phyloP scores from a whole-genome alignment of 2,888 invertebrate genomes.

The Oscheius sp. region DNA sequence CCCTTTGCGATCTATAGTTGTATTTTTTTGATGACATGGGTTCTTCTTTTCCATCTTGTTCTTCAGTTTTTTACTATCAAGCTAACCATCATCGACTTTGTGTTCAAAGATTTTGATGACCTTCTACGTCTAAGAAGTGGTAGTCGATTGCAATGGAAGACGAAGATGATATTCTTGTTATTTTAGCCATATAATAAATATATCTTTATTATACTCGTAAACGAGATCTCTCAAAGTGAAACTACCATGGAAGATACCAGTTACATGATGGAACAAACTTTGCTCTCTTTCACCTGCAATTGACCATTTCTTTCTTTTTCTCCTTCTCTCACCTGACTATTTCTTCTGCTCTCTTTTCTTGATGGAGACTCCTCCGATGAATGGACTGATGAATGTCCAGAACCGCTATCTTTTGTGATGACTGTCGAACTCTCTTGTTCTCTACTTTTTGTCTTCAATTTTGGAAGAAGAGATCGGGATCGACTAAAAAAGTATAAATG shows the following conservation, averaged over 20 bases:
- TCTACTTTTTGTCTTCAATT: constrained; percentile 11
- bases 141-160: too few species aligned
- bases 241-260: constrained; percentile 6
- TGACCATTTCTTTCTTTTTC: not conserved
- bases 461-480: constrained; percentile 18
- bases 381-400: constrained; percentile 2
- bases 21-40: too few species aligned
- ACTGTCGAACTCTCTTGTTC: constrained; percentile 1
- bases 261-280: constrained; percentile 21
- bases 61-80: too few species aligned
- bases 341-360: not conserved
- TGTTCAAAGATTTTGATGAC: too few species aligned
- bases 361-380: constrained; percentile 2
- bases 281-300: constrained; percentile 13
- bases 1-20: too few species aligned
- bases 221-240: constrained; percentile 18
- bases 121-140: too few species aligned
- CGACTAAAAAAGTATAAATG: not conserved
- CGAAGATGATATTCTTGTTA: too few species aligned
- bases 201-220: constrained; percentile 20
- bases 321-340: constrained; percentile 10
- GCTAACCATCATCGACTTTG: too few species aligned
- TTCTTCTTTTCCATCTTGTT: too few species aligned
- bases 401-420: not conserved
- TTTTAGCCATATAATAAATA: too few species aligned